Percentiles rank a stretch among this genome's conserved stretches.
phyloP scores from a whole-genome alignment of 2,888 invertebrate species.

The Dioctria linearis region DNA sequence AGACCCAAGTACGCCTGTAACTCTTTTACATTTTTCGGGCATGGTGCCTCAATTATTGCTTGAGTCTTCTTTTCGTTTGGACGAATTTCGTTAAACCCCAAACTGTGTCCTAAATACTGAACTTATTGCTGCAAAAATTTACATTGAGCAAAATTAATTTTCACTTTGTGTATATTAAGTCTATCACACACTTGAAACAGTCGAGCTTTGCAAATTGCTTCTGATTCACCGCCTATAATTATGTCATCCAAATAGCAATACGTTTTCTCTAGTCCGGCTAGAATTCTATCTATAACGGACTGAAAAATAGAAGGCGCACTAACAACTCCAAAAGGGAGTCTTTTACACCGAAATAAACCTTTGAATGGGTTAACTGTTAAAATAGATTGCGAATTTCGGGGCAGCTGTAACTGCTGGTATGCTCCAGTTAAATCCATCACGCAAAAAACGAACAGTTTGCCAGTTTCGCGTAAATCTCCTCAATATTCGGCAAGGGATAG shows the following conservation, averaged over 20 bases:
- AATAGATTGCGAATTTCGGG: too few relatives aligned
- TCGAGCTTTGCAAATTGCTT: slow-evolving; percentile 46
- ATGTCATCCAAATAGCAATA: slow-evolving; percentile 57
- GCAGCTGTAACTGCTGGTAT: too few relatives aligned
- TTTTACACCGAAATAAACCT: slow-evolving; percentile 62
- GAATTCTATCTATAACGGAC: slow-evolving; percentile 54
- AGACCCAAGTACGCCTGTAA: too few relatives aligned
- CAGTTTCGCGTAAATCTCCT: not conserved
- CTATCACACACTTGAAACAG: slow-evolving; percentile 50
- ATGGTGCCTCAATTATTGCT: too few relatives aligned
- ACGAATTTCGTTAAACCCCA: too few relatives aligned
- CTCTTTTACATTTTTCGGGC: too few relatives aligned
- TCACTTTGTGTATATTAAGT: slow-evolving; percentile 51
- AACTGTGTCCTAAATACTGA: slow-evolving; percentile 56
- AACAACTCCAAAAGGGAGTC: slow-evolving; percentile 63
- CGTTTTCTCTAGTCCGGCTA: slow-evolving; percentile 27
- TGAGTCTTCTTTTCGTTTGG: too few relatives aligned
- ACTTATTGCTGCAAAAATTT: slow-evolving; percentile 54
- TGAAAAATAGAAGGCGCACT: slow-evolving; percentile 63
- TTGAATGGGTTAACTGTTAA: slow-evolving; percentile 63
- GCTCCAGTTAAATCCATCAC: too few relatives aligned
- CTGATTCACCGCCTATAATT: slow-evolving; percentile 44
- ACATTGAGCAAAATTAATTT: slow-evolving; percentile 55
- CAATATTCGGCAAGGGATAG: not conserved
- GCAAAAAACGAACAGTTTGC: too few relatives aligned